phyloP scores from a whole-genome alignment of 2,797 vertebrate species.

The Poeciliopsis presidionis region DNA sequence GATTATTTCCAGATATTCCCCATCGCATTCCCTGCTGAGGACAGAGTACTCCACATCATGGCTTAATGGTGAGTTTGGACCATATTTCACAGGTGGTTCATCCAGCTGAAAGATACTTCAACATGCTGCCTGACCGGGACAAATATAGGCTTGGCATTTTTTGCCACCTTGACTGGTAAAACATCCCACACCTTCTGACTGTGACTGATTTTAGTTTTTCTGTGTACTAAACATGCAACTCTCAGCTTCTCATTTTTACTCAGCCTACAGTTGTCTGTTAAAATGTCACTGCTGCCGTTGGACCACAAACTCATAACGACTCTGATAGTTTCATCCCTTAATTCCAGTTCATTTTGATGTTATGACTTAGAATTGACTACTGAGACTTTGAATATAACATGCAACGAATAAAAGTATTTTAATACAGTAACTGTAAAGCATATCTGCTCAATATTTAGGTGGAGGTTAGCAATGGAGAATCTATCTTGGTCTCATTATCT shows the following conservation, averaged over 20 bases:
- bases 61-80: slow-evolving; percentile 90
- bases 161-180: neutral
- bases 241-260: neutral
- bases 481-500: neutral
- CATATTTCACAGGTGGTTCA: neutral
- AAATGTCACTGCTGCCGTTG: neutral
- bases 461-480: neutral
- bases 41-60: slow-evolving; percentile 97
- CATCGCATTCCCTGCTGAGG: slow-evolving; percentile 85
- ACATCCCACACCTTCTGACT: neutral
- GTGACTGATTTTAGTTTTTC: neutral
- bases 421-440: no score
- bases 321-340: neutral
- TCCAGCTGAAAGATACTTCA: neutral
- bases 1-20: slow-evolving; percentile 91
- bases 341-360: no score
- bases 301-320: neutral
- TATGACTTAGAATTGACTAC: no score
- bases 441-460: no score
- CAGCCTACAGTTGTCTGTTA: neutral
- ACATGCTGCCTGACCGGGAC: neutral
- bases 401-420: no score
- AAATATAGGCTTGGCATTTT: neutral
- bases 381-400: no score
- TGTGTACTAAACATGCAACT: neutral